Evolutionary conservation across 1,140 invertebrate species (phyloP), one percentile per base, ranked within the genome.

Genomic region (Zophobas atratus): DNA sequence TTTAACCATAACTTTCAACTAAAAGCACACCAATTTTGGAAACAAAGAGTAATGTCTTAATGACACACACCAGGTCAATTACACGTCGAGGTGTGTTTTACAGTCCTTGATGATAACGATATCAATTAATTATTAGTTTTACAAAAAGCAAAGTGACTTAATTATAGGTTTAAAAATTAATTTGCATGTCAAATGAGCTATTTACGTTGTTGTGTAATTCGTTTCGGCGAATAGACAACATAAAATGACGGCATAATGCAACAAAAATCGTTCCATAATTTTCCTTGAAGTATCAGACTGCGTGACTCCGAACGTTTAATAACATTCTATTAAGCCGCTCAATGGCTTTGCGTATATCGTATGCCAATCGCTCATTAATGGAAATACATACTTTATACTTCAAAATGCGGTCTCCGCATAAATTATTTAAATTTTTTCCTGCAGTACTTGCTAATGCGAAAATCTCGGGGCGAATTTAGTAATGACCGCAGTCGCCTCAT

Each of bases 101-200:
- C 6, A 46, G 63, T 43, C 70, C 75, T 77, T 77, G 75, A 56
- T 72, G 76, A 77, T 77, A 77, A 72, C 70, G 51, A 43, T 72
- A 57, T 71, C 76, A 72, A 77, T 57, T 71, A 51, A 51, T 77
- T 67, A 77, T 77, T 67, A 60, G 70, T 75, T 76, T 75, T 70
- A 35, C 67, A 53, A 53, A 72, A 75, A 51, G 70, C n/a, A 38
- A 60, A 76, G 35, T 70, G 57, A 70, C 39, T 76, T 76, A 76
- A 76, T 76, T 76, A 63, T 48, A 70, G 46, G 75, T 76, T 70
- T 55, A 34, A 20, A 39, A 70, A 76, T 35, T 46, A 41, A 76
- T 76, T 76, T 49, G 75, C 75, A 76, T 70, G 8, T 70, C 1
- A 76, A 76, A 76, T 70, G 39, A 63, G 36, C 8, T 34, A 39